Evolutionary conservation across 2,113 vertebrate genomes (phyloP), one percentile per base, ranked within the genome.

Genomic region (Euleptes europaea): DNA sequence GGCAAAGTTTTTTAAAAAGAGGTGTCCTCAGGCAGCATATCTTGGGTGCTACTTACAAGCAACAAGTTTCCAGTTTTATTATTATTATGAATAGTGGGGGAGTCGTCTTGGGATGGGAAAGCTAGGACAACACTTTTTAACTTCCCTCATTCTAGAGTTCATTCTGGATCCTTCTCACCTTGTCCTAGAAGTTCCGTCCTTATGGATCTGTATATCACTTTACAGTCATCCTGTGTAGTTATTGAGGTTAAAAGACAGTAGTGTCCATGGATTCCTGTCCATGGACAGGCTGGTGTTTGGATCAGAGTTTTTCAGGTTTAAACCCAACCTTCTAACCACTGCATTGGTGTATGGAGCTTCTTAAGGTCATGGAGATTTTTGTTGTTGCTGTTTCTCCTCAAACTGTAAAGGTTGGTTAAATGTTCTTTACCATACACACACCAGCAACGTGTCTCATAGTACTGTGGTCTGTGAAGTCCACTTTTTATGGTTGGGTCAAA

Each of bases 391-490:
- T 77, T 63, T 2, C 9, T 28, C 31, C 38, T 80, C 31, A 10
- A 28, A 76, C 51, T 82, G 70, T 90, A 84, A 71, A 88, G 73
- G 82, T 40, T 49, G 76, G 73, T 23, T 47, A 70, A 86, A 65
- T 57, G 76, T 76, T 83, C 84, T 91, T 57, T 72, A 54, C 74
- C 31, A 17, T 88, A 2, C 38, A 85, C 65, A 49, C 82, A 89
- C 89, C 86, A 93, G 86, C 87, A 91, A 54, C 1, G 28, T 82
- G 42, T 75, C 78, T 51, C 63, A 66, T 80, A 90, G 84, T 88
- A 92, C 87, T 1, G 0, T 82, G 82, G 83, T 84, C 71, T 76
- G 77, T 88, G 84, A 82, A 87, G 90, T 86, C 84, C 0, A 0
- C 54, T 82, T 71, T 6, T 70, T 74, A 86, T 63, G 66, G 26